Conservation (phyloP, 2,797 vertebrate species). For the Sternarchorhynchus goeldii region DNA sequence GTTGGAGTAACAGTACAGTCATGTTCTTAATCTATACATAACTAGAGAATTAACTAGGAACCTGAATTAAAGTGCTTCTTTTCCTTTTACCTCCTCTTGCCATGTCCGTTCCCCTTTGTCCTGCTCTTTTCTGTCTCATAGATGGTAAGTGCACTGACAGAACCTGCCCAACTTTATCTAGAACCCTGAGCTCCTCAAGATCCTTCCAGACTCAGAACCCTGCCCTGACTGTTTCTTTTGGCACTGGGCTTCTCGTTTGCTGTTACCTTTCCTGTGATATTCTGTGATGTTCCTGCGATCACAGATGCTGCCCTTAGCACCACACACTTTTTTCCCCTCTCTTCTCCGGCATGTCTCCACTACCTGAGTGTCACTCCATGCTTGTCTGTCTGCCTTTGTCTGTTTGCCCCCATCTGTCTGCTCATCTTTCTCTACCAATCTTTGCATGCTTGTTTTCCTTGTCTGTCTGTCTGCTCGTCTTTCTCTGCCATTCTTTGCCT, state of each 20-base stretch:
- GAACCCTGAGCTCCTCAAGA: background rate
- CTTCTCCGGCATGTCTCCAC: constrained; percentile 10
- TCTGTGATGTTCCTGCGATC: too few relatives aligned
- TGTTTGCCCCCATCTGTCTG: constrained; percentile 12
- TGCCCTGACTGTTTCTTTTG: background rate
- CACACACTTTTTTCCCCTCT: constrained; percentile 39
- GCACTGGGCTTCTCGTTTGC: too few relatives aligned
- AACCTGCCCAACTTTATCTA: constrained; percentile 18
- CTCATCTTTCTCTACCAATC: background rate
- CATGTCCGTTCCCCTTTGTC: too few relatives aligned
- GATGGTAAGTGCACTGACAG: constrained; percentile 59
- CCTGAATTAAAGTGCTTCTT: background rate
- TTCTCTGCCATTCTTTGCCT: constrained; percentile 2
- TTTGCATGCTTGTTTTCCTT: background rate
- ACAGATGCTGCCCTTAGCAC: too few relatives aligned
- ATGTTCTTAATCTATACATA: background rate
- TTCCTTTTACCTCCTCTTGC: constrained; percentile 17
- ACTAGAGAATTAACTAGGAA: background rate
- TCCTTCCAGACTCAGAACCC: background rate
- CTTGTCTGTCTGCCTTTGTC: constrained; percentile 51
- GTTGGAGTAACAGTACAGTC: background rate
- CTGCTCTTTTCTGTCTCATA: constrained; percentile 59
- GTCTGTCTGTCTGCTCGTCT: constrained; percentile 1
- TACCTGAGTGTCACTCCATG: constrained; percentile 22
- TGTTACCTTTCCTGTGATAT: too few relatives aligned